Evolutionary conservation across 2,797 vertebrate species (phyloP).

Genomic region (Picus viridis): DNA sequence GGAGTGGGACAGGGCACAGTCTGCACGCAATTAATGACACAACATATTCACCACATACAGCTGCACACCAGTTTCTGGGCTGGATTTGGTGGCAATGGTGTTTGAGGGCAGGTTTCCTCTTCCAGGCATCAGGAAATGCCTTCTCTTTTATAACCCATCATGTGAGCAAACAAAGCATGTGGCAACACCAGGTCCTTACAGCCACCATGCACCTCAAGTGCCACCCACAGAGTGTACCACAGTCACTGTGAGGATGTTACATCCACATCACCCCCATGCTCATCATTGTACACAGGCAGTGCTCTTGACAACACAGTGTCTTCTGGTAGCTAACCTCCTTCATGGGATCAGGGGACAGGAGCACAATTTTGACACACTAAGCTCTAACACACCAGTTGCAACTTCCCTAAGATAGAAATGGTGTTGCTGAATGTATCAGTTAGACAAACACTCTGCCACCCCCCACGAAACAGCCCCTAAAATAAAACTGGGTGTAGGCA

Average conservation of each 20-base stretch:
- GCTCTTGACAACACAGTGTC: fast-evolving
- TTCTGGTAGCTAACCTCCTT: not conserved
- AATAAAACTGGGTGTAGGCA: not conserved
- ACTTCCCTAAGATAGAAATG: slow-evolving; percentile 13
- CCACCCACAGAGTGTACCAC: fast-evolving
- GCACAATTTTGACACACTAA: not conserved
- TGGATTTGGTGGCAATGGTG: fast-evolving
- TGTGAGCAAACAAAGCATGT: not conserved
- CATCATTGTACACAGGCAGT: fast-evolving
- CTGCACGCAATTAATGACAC: not conserved
- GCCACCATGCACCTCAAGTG: not conserved
- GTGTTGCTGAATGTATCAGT: slow-evolving; percentile 30
- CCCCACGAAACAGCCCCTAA: slow-evolving; percentile 15
- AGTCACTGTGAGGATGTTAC: not conserved
- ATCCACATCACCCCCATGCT: fast-evolving
- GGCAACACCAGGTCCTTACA: not conserved
- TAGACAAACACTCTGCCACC: not conserved
- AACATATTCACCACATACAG: not conserved
- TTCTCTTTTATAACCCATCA: not conserved
- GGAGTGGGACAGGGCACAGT: not conserved
- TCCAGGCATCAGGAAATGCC: not conserved
- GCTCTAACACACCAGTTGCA: not conserved
- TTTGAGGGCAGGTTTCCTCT: not conserved
- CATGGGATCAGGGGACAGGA: not conserved
- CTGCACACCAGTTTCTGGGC: not conserved